Percentiles rank a stretch among this genome's conserved stretches.
These are phyloP conservation scores for Danionella cerebrum DNA, from an alignment of 2,113 vertebrate genomes.

Conservation along the genomic window DNA sequence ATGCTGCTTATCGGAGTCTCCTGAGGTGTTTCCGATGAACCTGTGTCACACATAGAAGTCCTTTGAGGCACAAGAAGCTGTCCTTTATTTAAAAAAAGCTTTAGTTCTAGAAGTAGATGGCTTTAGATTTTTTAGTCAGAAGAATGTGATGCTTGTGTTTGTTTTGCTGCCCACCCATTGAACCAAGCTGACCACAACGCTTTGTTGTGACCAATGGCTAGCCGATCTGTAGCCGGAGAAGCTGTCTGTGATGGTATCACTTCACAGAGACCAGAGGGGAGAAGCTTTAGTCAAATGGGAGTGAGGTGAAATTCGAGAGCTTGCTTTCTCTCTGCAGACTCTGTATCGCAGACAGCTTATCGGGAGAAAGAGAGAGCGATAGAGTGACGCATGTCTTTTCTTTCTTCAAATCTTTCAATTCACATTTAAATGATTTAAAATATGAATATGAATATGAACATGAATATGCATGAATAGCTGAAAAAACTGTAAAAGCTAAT, in stretches of 20 bases:
- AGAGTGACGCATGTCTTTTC: neutral
- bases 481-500: too few species aligned
- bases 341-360: constrained; percentile 11
- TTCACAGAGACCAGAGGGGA: constrained; percentile 7
- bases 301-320: constrained; percentile 26
- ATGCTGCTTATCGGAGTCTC: neutral
- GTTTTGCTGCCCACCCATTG: neutral
- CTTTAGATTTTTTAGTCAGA: neutral
- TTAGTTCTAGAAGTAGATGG: neutral
- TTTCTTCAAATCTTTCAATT: neutral
- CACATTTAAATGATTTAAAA: too few species aligned
- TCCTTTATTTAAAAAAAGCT: neutral
- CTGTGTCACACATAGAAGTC: neutral
- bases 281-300: constrained; percentile 11
- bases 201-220: neutral
- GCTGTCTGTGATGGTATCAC: constrained; percentile 13
- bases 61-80: neutral
- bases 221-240: neutral
- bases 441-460: too few species aligned
- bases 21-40: neutral
- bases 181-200: neutral
- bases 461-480: too few species aligned
- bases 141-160: neutral
- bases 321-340: neutral
- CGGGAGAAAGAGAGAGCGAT: neutral